Conservation (phyloP, 2,797 vertebrate genomes). For the Micrastur ruficollis region DNA sequence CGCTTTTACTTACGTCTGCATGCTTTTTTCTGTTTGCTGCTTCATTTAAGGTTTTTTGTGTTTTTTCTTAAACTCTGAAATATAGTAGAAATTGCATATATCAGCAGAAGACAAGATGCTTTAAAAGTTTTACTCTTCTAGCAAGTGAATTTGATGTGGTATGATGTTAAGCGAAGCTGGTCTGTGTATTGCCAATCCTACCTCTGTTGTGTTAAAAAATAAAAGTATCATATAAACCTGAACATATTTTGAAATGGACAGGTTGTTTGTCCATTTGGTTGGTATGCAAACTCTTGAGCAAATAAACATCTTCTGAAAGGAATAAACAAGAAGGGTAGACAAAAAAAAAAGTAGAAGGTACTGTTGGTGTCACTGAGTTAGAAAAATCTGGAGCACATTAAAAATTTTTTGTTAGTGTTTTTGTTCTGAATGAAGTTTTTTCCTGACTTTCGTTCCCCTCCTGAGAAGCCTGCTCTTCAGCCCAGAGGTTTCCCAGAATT, state of each 20-base stretch:
- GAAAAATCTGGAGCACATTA: conserved; percentile 25
- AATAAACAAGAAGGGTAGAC: background rate
- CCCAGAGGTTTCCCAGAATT: conserved; percentile 66
- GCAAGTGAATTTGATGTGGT: background rate
- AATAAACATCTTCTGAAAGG: background rate
- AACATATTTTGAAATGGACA: background rate
- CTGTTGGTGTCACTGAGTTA: conserved; percentile 6
- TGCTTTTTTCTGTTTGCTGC: background rate
- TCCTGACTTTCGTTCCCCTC: conserved; percentile 10
- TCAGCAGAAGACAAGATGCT: background rate
- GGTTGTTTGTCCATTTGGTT: background rate
- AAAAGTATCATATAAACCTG: background rate
- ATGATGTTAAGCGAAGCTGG: background rate
- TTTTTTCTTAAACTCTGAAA: background rate
- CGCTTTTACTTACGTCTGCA: background rate
- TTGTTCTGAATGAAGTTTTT: conserved; percentile 48
- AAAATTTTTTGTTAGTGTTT: conserved; percentile 39
- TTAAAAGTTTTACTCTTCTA: background rate
- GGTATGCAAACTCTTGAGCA: background rate
- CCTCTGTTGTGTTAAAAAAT: background rate
- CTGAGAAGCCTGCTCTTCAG: conserved; percentile 34
- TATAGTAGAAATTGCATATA: background rate
- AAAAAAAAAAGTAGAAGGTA: background rate
- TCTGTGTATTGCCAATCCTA: background rate
- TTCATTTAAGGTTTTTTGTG: background rate